Conservation (phyloP, 2,113 vertebrate genomes). For the Melospiza melodia region DNA sequence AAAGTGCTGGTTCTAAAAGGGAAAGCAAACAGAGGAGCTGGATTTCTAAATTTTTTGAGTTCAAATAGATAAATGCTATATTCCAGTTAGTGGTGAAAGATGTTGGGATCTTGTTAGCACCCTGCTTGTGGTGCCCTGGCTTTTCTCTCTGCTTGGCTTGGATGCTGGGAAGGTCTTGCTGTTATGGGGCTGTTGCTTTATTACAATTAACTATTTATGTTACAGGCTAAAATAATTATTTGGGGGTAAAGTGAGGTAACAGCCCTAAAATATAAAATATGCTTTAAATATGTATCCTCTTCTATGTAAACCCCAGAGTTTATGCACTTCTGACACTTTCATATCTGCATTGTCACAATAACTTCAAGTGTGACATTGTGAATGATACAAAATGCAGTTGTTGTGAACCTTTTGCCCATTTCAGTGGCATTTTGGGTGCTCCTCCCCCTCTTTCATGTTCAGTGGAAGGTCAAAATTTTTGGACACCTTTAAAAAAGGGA, state of each 20-base stretch:
- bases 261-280: background rate
- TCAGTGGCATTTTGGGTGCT: background rate
- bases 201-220: background rate
- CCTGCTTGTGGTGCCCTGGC: background rate
- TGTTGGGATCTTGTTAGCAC: background rate
- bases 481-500: background rate
- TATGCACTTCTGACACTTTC: background rate
- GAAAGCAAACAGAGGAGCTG: background rate
- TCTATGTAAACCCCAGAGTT: background rate
- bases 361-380: background rate
- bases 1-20: background rate
- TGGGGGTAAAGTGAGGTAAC: background rate
- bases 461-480: background rate
- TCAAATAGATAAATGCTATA: background rate
- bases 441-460: background rate
- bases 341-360: background rate
- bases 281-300: background rate
- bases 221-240: background rate
- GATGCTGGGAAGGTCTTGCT: background rate
- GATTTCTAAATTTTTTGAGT: background rate
- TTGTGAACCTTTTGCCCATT: background rate
- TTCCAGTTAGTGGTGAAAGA: background rate
- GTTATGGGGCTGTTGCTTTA: background rate
- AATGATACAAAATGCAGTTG: background rate
- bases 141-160: background rate